Evolutionary conservation across 1,140 invertebrate genomes (phyloP).

Genomic region (Drosophila auraria): DNA sequence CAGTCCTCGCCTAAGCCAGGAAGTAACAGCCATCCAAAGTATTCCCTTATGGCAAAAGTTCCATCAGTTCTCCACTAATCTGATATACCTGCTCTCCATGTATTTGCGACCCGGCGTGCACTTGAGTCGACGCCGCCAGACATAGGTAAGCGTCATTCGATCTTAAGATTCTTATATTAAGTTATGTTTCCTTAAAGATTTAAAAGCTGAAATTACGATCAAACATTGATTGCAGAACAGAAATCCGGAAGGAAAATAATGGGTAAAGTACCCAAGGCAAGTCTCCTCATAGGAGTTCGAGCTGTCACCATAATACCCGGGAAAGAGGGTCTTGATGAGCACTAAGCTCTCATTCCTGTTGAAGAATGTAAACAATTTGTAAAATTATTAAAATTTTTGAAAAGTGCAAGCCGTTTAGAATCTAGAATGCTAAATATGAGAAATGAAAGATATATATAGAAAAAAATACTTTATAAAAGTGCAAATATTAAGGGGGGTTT

Average conservation of each 20-base stretch:
- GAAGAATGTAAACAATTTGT: not conserved
- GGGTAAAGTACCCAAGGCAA: not conserved
- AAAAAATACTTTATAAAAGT: not conserved
- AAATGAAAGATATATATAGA: not conserved
- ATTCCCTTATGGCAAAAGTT: not conserved
- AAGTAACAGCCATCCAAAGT: not conserved
- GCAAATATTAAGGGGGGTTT: no score
- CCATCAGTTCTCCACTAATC: not conserved
- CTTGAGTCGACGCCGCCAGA: not conserved
- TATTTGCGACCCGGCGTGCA: not conserved
- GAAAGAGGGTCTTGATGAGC: not conserved
- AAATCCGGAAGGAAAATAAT: not conserved
- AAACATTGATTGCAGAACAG: not conserved
- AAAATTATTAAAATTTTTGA: slow-evolving; percentile 4
- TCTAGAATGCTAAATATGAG: not conserved
- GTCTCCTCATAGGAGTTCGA: no score
- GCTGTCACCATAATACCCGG: not conserved
- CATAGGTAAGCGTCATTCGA: not conserved
- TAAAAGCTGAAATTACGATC: not conserved
- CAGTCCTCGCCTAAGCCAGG: not conserved
- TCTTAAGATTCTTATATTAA: no score
- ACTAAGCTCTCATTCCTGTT: not conserved
- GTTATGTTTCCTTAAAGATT: not conserved
- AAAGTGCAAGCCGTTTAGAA: not conserved
- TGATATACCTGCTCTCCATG: not conserved